phyloP scores from a whole-genome alignment of 2,797 vertebrate species.

The Lepus townsendii region DNA sequence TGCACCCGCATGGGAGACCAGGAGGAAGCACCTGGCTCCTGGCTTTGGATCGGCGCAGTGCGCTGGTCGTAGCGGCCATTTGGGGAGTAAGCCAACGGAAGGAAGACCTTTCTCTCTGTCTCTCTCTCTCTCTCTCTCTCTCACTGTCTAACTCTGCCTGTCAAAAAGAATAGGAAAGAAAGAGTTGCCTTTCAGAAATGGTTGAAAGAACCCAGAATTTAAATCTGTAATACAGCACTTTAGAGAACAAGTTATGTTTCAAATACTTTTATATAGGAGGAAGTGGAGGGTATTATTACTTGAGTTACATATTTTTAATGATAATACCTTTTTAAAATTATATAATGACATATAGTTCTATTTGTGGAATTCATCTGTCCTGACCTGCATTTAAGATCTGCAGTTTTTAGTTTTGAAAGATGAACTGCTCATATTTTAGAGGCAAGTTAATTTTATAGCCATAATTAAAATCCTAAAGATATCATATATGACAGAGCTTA shows the following conservation, averaged over 20 bases:
- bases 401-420: slow-evolving; percentile 17
- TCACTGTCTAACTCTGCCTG: no score
- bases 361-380: slow-evolving; percentile 3
- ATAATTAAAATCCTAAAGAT: slow-evolving; percentile 55
- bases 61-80: no score
- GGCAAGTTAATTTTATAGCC: slow-evolving; percentile 42
- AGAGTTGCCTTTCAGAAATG: slow-evolving; percentile 25
- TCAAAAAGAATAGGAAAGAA: background rate
- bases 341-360: background rate
- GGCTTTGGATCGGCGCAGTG: no score
- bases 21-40: no score
- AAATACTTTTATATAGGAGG: background rate
- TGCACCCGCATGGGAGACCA: no score
- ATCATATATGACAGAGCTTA: background rate
- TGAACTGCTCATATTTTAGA: slow-evolving; percentile 16
- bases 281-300: background rate
- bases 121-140: no score
- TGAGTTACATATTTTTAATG: background rate
- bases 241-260: background rate
- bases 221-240: background rate
- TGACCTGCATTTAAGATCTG: background rate
- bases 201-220: background rate
- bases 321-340: background rate
- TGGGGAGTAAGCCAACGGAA: no score
- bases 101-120: no score